These are phyloP conservation scores for Malurus melanocephalus DNA, from an alignment of 2,113 vertebrate genomes.

Conservation along the genomic window DNA sequence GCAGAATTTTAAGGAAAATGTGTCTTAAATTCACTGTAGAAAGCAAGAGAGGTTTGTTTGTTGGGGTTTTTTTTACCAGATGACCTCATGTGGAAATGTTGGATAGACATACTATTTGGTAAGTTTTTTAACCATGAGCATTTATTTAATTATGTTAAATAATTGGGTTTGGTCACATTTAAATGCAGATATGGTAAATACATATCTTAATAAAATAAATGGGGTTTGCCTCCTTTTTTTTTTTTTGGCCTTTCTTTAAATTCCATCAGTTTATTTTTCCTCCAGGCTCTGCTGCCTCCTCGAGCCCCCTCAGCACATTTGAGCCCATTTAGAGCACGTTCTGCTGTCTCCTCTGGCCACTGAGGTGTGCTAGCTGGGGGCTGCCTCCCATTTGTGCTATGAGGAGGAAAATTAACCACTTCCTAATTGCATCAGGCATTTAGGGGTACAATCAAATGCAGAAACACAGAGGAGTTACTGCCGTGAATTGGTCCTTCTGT, in stretches of 20 bases:
- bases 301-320: neutral
- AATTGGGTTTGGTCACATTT: neutral
- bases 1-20: neutral
- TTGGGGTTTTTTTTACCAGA: neutral
- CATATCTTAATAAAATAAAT: neutral
- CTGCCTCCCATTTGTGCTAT: neutral
- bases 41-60: neutral
- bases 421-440: neutral
- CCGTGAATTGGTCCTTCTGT: neutral
- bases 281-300: neutral
- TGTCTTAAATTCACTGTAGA: neutral
- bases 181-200: neutral
- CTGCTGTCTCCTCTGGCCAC: neutral
- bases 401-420: neutral
- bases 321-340: fast-evolving
- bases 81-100: neutral
- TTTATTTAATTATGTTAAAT: neutral
- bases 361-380: fast-evolving
- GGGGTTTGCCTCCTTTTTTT: neutral
- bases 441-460: neutral
- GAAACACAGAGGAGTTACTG: neutral
- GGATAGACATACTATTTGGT: neutral
- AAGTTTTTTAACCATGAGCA: neutral
- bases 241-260: neutral
- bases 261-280: neutral